Percentiles rank a stretch among this genome's conserved stretches.
These are phyloP conservation scores for Acronicta alni DNA, from an alignment of 2,888 invertebrate genomes.

Conservation along the genomic window DNA sequence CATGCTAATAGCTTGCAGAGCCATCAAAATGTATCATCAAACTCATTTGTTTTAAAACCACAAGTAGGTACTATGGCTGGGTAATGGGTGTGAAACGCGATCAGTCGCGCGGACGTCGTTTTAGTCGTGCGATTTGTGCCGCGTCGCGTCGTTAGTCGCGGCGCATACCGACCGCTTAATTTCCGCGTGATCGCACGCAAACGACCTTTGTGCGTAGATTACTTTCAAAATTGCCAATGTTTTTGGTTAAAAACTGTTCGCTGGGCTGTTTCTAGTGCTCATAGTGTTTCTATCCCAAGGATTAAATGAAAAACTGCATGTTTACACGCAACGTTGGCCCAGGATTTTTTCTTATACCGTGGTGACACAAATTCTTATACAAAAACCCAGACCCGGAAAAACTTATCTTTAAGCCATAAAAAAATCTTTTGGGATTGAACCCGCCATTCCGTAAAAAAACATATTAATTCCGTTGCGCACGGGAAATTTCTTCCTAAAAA, in stretches of 20 bases:
- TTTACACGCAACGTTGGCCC: too few relatives aligned
- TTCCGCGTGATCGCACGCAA: conserved; percentile 54
- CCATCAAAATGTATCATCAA: conserved; percentile 6
- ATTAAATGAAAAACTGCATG: neutral
- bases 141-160: conserved; percentile 49
- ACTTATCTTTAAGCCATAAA: too few relatives aligned
- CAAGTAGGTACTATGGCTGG: conserved; percentile 25
- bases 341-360: too few relatives aligned
- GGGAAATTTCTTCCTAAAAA: neutral
- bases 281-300: conserved; percentile 1
- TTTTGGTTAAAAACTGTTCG: conserved; percentile 34
- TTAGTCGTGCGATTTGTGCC: conserved; percentile 58
- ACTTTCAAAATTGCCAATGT: conserved; percentile 52
- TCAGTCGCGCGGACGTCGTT: conserved; percentile 54
- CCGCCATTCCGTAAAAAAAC: too few relatives aligned
- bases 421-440: too few relatives aligned
- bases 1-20: neutral
- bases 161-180: conserved; percentile 47
- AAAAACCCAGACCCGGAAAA: too few relatives aligned
- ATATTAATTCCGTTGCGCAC: too few relatives aligned
- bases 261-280: conserved; percentile 21
- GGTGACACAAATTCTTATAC: too few relatives aligned
- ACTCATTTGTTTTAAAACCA: conserved; percentile 28
- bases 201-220: conserved; percentile 54
- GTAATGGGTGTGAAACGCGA: conserved; percentile 47